Evolutionary conservation across 2,888 invertebrate species (phyloP), one percentile per base, ranked within the genome.

Genomic region (Tetragonisca angustula): DNA sequence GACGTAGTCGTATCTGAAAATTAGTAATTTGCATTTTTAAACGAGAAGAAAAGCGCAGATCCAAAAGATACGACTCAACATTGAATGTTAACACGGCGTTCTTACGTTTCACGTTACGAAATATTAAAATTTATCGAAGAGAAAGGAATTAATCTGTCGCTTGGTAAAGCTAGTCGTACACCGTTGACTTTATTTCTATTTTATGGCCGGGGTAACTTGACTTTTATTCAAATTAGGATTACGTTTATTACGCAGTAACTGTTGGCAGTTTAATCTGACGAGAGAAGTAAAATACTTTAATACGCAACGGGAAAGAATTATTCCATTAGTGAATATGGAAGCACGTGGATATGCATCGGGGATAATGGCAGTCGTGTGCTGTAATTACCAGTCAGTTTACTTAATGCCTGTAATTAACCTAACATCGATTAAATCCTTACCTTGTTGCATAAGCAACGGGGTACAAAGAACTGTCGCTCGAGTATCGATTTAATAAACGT

Each of bases 321-420:
- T 79, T 79, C 36, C 69, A 76, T 79, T 76, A 79, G 62, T 19
- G 54, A 56, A 70, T 54, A 27, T 24, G 69, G 27, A 56, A 76
- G 43, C 68, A 69, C n/a, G 61, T 69, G 43, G 27, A 27, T 43
- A 43, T 43, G 43, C 9, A 76, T 76, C 62, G 76, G 17, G 62
- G 54, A 19, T 79, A 79, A 76, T 76, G 43, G 64, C 27, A 27
- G 49, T 24, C 4, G 49, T 56, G 17, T 17, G 24, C 24, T 15
- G 54, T 69, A 79, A 79, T 79, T 79, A 49, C 43, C 43, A 43
- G 43, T 9, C 49, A 69, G 24, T 69, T 32, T 56, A 79, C 54
- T 49, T 69, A 79, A 76, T 79, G 64, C 36, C 76, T 64, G 56
- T 64, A 76, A 76, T 79, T 79, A 79, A 79, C 19, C 64, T 50